A percentile compares a stretch with the other conserved stretches of the same genome.
Evolutionary conservation across 2,113 vertebrate genomes (phyloP).

Genomic region (Propithecus coquereli): DNA sequence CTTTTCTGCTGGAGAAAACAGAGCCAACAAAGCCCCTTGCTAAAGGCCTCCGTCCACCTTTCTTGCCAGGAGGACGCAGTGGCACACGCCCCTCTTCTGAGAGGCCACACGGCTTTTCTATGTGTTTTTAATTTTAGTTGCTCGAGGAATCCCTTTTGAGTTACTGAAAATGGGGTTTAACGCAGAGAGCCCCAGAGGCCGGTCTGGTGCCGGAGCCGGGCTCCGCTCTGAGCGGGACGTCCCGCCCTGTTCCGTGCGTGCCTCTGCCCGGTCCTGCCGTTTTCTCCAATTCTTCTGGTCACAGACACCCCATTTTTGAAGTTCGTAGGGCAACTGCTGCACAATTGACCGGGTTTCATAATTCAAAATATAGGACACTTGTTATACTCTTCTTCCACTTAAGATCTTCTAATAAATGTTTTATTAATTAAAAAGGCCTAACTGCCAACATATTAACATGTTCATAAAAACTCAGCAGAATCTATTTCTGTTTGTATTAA

Average conservation of each 20-base stretch:
- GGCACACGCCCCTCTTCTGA: fast-evolving
- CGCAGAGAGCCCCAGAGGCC: fast-evolving
- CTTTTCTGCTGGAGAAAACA: background rate
- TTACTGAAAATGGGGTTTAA: fast-evolving
- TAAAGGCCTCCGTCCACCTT: fast-evolving
- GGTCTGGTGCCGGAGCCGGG: too few species aligned
- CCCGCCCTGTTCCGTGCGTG: fast-evolving
- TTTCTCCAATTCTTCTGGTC: too few species aligned
- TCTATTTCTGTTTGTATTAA: background rate
- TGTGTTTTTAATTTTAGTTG: fast-evolving
- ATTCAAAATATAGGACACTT: background rate
- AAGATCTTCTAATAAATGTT: fast-evolving
- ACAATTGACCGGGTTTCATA: background rate
- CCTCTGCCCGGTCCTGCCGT: fast-evolving
- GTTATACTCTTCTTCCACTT: background rate
- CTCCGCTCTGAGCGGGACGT: too few species aligned
- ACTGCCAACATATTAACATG: fast-evolving
- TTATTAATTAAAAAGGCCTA: background rate
- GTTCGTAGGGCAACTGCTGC: fast-evolving
- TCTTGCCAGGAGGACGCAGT: fast-evolving
- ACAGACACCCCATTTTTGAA: fast-evolving
- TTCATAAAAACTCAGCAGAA: fast-evolving
- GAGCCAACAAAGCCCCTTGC: fast-evolving
- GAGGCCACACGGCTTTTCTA: fast-evolving
- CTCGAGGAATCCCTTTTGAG: background rate